Evolutionary conservation across 2,113 vertebrate genomes (phyloP).

Genomic region (Sphyrna mokarran): DNA sequence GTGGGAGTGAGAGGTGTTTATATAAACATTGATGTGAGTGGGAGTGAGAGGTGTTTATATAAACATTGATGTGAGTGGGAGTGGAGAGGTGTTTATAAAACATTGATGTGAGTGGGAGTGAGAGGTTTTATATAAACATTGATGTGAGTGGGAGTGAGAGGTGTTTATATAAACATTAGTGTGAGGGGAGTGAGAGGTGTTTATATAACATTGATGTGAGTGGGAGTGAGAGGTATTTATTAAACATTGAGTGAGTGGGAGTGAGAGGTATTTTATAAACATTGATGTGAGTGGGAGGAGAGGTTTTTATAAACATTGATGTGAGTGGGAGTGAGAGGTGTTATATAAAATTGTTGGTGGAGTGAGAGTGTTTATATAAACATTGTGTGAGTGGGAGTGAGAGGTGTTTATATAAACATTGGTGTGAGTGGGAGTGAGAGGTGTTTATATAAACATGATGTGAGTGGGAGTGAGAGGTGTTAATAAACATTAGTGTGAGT

Average conservation of each 20-base stretch:
- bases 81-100: neutral
- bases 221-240: no score
- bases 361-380: no score
- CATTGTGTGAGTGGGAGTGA: no score
- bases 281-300: neutral
- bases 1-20: neutral
- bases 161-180: neutral
- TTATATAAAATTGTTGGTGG: no score
- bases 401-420: no score
- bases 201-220: neutral
- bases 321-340: neutral
- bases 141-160: neutral
- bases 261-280: neutral
- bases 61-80: neutral
- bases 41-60: neutral
- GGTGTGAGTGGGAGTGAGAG: no score
- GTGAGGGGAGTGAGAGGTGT: neutral
- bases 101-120: neutral
- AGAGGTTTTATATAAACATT: no score
- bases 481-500: no score
- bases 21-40: no score
- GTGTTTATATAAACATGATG: no score
- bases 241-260: neutral
- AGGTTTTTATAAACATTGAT: neutral
- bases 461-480: no score